Base-by-base conservation (phyloP, 2,113 vertebrate species). In the Rhombomys opimus region DNA sequence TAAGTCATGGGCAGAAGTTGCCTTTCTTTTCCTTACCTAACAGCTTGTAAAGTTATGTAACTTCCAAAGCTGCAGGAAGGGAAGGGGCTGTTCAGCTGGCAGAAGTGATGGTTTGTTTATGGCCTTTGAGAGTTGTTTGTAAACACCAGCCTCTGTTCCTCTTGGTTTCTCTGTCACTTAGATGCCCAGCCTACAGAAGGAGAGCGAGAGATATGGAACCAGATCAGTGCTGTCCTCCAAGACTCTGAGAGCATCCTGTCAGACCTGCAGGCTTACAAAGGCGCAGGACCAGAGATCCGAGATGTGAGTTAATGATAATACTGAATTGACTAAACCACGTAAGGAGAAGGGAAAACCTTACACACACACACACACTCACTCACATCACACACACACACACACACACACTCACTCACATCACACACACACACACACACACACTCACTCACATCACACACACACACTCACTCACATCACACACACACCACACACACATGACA, bases 141-240 rank as follows among this genome's bases (percentile, higher is more conserved):
- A 68, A 97, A 92, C 82, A 81, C 81, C 90, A 81, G 61, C 80
- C 5, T 95, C n/a, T 65, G 12, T 96, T 63, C 92, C 72, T 96
- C 52, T 96, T 97, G 92, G 50, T 97, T 97, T 97, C 90, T 95
- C 65, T 96, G 35, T 95, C 97, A 72, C 63, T 57, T 94, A 99
- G 99, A 99, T 99, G 99, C 99, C 87, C 99, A 99, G 98, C 99
- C 99, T n/a, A 99, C 99, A 14, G 99, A 99, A 68, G 99, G 99
- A 94, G 99, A 99, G 97, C 98, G 99, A 25, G 99, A 99, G 9
- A 99, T 99, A 86, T 99, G 99, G 99, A 99, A 99, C 98, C 99
- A 99, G 98, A 99, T 99, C 98, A 99, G 99, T 91, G 98, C 99
- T 0, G 99, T 99, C 86, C 99, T 99, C 30, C 99, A 99, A 98